Conservation (phyloP, 2,888 invertebrate genomes). For the Sympetrum striolatum region DNA sequence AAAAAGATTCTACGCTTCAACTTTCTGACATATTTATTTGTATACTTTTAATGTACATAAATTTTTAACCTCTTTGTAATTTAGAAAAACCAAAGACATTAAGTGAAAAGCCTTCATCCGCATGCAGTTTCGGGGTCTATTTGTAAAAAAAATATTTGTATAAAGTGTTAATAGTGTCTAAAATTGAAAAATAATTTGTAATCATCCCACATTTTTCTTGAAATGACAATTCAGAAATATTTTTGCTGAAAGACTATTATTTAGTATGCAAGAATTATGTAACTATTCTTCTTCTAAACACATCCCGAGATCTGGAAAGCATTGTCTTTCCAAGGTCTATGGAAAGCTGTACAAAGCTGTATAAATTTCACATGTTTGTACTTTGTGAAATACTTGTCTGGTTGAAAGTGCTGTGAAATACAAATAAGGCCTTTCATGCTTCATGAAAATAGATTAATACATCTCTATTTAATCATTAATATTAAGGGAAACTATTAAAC, state of each 20-base stretch:
- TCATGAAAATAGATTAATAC: not conserved
- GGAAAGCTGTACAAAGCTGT: not conserved
- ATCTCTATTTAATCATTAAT: not conserved
- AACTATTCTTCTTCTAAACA: not conserved
- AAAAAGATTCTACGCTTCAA: not conserved
- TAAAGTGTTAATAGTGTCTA: not conserved
- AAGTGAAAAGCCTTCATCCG: not conserved
- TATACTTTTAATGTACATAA: not conserved
- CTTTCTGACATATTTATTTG: not conserved
- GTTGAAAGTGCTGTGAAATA: not conserved
- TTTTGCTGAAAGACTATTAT: not conserved
- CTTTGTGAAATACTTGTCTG: not conserved
- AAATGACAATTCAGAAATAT: not conserved
- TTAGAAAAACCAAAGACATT: slow-evolving; percentile 21
- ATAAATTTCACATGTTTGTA: not conserved
- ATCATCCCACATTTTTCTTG: not conserved
- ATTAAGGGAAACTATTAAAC: not conserved
- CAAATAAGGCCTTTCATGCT: not conserved
- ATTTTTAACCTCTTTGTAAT: not conserved
- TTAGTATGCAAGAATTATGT: not conserved
- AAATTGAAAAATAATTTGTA: not conserved
- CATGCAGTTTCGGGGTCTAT: not conserved
- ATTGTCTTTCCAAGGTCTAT: not conserved
- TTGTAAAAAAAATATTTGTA: not conserved
- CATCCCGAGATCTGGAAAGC: not conserved